A percentile compares a stretch with the other conserved stretches of the same genome.
phyloP scores from a whole-genome alignment of 2,888 invertebrate species.

The Adineta ricciae region DNA sequence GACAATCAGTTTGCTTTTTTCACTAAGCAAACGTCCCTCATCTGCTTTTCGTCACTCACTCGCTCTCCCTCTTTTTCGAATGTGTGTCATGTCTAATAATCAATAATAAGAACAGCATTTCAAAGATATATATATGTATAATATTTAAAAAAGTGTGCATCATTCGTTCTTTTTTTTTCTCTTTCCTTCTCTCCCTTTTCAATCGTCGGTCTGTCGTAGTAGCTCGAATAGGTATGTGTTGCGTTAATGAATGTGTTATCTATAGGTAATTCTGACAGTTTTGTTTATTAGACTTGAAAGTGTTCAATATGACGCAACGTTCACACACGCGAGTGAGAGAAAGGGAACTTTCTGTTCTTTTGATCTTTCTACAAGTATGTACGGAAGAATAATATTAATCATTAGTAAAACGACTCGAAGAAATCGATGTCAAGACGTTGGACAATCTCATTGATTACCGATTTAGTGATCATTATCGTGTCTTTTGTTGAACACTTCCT shows the following conservation, averaged over 20 bases:
- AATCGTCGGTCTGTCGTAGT: background rate
- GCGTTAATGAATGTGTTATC: no score
- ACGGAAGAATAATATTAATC: background rate
- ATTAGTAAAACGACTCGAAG: background rate
- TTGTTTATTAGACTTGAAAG: background rate
- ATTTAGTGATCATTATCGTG: background rate
- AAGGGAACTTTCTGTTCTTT: background rate
- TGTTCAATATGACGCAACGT: background rate
- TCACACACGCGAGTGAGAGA: background rate
- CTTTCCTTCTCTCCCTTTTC: background rate
- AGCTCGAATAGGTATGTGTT: no score
- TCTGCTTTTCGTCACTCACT: background rate
- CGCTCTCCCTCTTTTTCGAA: background rate
- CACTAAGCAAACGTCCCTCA: background rate
- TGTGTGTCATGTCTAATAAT: background rate
- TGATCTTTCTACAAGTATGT: background rate
- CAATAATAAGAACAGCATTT: background rate
- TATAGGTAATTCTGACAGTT: no score
- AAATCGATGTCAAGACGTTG: no score
- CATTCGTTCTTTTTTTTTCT: background rate
- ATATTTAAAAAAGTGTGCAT: background rate
- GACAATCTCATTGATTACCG: background rate
- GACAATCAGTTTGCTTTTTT: background rate
- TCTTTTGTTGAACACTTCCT: slow-evolving; percentile 4
- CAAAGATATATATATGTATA: background rate